Evolutionary conservation across 2,797 vertebrate genomes (phyloP).

Genomic region (Mormyrus hasselquistii): DNA sequence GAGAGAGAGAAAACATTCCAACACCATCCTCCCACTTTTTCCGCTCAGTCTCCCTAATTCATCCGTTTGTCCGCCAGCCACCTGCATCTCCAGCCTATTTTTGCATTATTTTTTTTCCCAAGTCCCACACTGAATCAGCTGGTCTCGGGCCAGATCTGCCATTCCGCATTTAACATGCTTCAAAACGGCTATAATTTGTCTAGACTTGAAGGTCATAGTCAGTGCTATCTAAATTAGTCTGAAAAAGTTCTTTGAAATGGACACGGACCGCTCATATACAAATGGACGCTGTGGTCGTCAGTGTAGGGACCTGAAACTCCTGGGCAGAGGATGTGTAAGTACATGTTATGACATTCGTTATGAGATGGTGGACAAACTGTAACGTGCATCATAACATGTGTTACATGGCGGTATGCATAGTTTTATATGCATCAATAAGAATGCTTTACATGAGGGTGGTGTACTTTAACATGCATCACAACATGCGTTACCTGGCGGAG

Average conservation of each 20-base stretch:
- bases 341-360: too few relatives aligned
- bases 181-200: not conserved
- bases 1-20: not conserved
- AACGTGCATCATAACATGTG: too few relatives aligned
- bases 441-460: too few relatives aligned
- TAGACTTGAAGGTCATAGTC: not conserved
- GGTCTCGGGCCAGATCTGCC: not conserved
- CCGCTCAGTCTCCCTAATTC: slow-evolving; percentile 22
- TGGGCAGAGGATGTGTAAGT: not conserved
- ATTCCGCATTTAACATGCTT: not conserved
- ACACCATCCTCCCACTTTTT: slow-evolving; percentile 24
- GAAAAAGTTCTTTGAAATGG: not conserved
- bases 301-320: not conserved
- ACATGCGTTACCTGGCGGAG: too few relatives aligned
- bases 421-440: too few relatives aligned
- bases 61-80: slow-evolving; percentile 43
- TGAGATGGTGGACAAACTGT: too few relatives aligned
- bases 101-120: not conserved
- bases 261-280: not conserved
- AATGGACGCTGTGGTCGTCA: not conserved
- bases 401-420: too few relatives aligned
- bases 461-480: too few relatives aligned
- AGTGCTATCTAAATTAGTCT: not conserved
- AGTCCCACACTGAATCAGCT: not conserved
- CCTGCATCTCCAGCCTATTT: slow-evolving; percentile 34